These are phyloP conservation scores for Orientallactaga bullata DNA, from an alignment of 2,113 vertebrate genomes.

Conservation along the genomic window DNA sequence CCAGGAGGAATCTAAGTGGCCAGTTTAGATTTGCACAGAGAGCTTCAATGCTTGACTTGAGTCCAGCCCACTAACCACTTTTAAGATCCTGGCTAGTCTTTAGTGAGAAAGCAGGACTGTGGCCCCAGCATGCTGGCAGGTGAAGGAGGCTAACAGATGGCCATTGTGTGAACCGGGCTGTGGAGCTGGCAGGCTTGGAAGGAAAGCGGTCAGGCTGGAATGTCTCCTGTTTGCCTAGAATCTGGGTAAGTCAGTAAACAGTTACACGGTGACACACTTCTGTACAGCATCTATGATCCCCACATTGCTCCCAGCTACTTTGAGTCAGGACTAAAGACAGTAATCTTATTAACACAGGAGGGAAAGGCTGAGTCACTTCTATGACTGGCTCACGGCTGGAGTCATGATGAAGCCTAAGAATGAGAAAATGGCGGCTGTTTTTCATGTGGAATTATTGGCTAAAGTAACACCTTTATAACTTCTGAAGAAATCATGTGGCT, in stretches of 20 bases:
- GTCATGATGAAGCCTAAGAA: not conserved
- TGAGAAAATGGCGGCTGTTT: not conserved
- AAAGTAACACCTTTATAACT: not conserved
- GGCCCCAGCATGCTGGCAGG: not conserved
- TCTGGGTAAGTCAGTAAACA: not conserved
- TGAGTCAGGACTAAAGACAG: constrained; percentile 62
- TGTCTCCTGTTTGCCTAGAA: not conserved
- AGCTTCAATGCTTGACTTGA: not conserved
- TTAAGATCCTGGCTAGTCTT: not conserved
- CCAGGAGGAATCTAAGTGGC: not conserved
- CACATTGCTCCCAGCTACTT: not conserved
- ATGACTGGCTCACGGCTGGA: not conserved
- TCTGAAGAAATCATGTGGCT: constrained; percentile 36
- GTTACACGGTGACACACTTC: not conserved
- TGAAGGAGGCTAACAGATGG: not conserved
- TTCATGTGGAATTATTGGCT: constrained; percentile 8
- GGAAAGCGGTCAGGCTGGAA: not conserved
- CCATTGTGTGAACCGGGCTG: not conserved
- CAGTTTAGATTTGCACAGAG: not conserved
- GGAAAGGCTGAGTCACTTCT: constrained; percentile 68
- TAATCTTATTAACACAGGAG: constrained; percentile 36
- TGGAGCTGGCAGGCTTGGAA: not conserved
- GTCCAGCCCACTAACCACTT: not conserved
- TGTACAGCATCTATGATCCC: not conserved
- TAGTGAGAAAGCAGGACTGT: not conserved